Evolutionary conservation across 2,113 vertebrate species (phyloP), one percentile per base, ranked within the genome.

Genomic region (Trichomycterus rosablanca): DNA sequence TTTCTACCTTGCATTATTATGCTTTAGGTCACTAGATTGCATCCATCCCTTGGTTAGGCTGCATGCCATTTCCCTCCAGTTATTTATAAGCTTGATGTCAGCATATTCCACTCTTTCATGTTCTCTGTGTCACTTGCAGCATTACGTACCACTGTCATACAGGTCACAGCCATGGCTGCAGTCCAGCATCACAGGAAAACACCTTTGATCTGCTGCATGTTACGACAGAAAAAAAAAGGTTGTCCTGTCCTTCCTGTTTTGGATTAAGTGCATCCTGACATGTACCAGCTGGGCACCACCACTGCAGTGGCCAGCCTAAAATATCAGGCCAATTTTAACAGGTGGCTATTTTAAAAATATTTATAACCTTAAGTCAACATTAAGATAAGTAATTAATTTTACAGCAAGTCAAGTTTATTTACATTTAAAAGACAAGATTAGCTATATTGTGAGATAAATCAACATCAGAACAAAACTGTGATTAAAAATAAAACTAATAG

Each of bases 221-320:
- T 28, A 60, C 53, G 61, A 71, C 73, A 71, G 57, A 58, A 48
- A 65, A 58, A 48, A 65, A 66, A 62, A 54, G 68, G 57, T 58
- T 19, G 24, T 20, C 32, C 57, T 66, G 66, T 73, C 66, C 54
- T 40, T 59, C 39, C 62, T 67, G 49, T 57, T 73, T 73, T 69
- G 46, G 62, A 60, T 57, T 19, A 50, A 30, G 51, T 46, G 26
- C 43, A n/a, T 19, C 30, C 24, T 45, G 32, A 18, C 66, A 58
- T 54, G 42, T 59, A 40, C 71, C 66, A 66, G 57, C 62, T 69
- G 71, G 51, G 45, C 62, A 20, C 35, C 30, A 30, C 42, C 46
- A 28, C 48, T 44, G 37, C 35, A 16, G 42, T 39, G 32, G 22
- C 50, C 42, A 59, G 49, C 61, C 48, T 61, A 45, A 66, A 40